phyloP scores from a whole-genome alignment of 1,140 invertebrate species.

The Lepidurus packardi region DNA sequence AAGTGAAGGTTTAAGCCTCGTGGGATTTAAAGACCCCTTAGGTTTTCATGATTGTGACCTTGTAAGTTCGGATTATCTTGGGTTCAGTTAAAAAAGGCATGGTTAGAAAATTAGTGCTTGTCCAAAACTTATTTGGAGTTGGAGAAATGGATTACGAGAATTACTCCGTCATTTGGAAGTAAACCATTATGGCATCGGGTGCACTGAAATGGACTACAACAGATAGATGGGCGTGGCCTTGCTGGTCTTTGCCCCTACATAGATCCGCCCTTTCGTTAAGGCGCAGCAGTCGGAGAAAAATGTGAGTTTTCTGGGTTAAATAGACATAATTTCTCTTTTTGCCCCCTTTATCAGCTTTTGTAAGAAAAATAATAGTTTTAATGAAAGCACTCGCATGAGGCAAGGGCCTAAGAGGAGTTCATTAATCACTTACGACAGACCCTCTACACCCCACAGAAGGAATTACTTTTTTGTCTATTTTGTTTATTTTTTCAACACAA shows the following conservation, averaged over 20 bases:
- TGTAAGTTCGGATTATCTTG: too few species aligned
- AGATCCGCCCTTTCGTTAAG: not conserved
- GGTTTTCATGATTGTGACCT: too few species aligned
- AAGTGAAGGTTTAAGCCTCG: too few species aligned
- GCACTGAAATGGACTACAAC: conserved; percentile 33
- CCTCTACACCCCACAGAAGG: not conserved
- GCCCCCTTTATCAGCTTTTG: not conserved
- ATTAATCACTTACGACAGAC: not conserved
- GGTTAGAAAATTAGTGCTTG: too few species aligned
- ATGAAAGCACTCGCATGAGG: not conserved
- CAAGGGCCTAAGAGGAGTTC: not conserved
- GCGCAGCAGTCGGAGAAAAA: not conserved
- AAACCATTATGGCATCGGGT: conserved; percentile 37
- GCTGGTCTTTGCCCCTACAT: not conserved
- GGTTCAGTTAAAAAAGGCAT: too few species aligned
- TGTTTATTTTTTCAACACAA: not conserved
- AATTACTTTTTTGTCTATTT: not conserved
- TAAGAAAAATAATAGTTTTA: not conserved
- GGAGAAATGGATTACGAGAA: conserved; percentile 32
- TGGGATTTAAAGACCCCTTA: too few species aligned
- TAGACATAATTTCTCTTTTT: not conserved
- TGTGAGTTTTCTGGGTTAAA: not conserved
- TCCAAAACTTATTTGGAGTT: not conserved
- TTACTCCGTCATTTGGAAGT: conserved; percentile 35
- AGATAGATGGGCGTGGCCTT: conserved; percentile 11